A percentile compares a stretch with the other conserved stretches of the same genome.
phyloP scores from a whole-genome alignment of 2,113 vertebrate species.

The Heterotilapia buettikoferi region DNA sequence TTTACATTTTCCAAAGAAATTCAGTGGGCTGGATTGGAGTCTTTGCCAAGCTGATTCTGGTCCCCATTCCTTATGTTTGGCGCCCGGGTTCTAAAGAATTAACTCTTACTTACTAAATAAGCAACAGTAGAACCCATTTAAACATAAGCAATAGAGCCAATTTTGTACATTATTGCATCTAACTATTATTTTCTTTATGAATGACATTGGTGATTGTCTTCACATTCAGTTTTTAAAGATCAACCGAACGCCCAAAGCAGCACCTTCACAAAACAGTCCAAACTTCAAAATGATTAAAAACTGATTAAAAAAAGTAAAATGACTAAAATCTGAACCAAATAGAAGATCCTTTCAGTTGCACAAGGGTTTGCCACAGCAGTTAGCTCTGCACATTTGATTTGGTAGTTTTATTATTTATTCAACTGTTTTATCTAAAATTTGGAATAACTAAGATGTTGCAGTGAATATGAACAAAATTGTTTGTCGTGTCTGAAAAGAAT shows the following conservation, averaged over 20 bases:
- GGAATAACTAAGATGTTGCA: not conserved
- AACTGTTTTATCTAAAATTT: not conserved
- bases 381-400: not conserved
- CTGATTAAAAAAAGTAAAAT: not conserved
- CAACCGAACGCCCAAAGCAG: not conserved
- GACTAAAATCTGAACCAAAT: not conserved
- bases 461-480: not conserved
- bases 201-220: not conserved
- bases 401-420: not conserved
- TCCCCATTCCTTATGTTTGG: not conserved
- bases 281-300: not conserved
- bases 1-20: too few relatives aligned
- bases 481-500: not conserved
- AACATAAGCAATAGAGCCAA: not conserved
- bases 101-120: not conserved
- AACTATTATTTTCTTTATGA: not conserved
- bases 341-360: not conserved
- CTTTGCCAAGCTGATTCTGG: not conserved
- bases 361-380: not conserved
- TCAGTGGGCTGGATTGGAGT: too few relatives aligned
- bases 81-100: not conserved
- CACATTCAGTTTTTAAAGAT: not conserved
- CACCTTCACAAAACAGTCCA: not conserved
- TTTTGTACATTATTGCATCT: not conserved
- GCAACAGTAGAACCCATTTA: not conserved